Evolutionary conservation across 2,797 vertebrate species (phyloP).

Genomic region (Pitangus sulphuratus): DNA sequence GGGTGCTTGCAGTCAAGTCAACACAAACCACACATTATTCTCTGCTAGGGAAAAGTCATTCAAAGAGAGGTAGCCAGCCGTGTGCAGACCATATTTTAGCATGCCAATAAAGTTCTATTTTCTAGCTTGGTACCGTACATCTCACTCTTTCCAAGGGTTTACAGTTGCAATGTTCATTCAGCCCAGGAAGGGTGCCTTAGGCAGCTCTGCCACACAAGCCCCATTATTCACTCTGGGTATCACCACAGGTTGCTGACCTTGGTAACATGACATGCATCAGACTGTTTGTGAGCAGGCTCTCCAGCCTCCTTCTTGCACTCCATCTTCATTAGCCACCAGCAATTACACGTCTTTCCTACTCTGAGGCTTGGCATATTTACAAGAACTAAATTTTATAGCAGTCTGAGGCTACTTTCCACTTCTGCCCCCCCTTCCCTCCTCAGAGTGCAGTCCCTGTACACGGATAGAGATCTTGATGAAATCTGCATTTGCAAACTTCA

Average conservation of each 20-base stretch:
- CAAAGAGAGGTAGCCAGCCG: background rate
- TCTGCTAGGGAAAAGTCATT: background rate
- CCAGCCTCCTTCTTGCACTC: background rate
- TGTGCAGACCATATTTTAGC: background rate
- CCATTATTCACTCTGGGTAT: background rate
- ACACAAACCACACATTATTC: background rate
- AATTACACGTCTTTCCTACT: accelerated
- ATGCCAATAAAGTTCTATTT: background rate
- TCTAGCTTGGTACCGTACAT: background rate
- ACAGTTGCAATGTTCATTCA: background rate
- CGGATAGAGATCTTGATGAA: background rate
- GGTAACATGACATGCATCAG: background rate
- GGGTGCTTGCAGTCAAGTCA: background rate
- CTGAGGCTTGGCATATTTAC: background rate
- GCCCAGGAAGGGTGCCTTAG: background rate
- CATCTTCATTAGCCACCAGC: background rate
- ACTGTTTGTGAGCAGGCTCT: background rate
- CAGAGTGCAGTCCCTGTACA: background rate
- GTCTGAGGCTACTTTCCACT: background rate
- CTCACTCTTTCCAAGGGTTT: background rate
- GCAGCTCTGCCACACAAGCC: background rate
- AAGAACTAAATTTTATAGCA: background rate
- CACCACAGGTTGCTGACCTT: background rate
- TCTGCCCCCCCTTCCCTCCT: background rate
- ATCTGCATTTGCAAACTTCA: background rate